phyloP scores from a whole-genome alignment of 2,888 invertebrate species.

The Ryuthela nishihirai region DNA sequence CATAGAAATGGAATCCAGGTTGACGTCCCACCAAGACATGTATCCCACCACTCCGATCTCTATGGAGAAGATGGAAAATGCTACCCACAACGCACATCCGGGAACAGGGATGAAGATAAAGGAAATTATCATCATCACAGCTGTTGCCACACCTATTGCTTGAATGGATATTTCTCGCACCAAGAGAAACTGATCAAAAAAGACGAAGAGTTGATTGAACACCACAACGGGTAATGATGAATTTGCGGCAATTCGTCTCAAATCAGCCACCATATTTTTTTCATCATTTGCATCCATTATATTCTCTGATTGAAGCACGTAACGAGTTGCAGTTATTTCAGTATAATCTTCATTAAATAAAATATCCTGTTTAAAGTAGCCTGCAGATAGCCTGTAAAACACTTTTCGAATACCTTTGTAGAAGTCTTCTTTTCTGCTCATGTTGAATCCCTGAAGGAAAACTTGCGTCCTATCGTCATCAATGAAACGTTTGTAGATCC shows the following conservation, averaged over 20 bases:
- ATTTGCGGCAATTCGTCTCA: conserved; percentile 69
- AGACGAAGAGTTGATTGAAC: conserved; percentile 92
- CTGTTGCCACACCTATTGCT: conserved; percentile 81
- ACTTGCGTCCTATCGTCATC: conserved; percentile 61
- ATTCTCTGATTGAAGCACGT: conserved; percentile 81
- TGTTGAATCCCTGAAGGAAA: conserved; percentile 65
- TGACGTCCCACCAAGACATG: conserved; percentile 94
- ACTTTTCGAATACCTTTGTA: conserved; percentile 70
- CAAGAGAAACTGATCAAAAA: conserved; percentile 88
- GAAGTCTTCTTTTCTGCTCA: conserved; percentile 69
- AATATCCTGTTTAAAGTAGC: conserved; percentile 73
- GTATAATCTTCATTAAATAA: conserved; percentile 71
- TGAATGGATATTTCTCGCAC: conserved; percentile 83
- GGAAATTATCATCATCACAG: conserved; percentile 90
- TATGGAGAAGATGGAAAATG: conserved; percentile 89
- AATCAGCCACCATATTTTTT: conserved; percentile 80
- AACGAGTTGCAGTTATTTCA: conserved; percentile 75
- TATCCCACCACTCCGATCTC: conserved; percentile 91
- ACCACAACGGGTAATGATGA: conserved; percentile 81
- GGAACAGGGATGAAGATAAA: conserved; percentile 91
- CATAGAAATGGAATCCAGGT: conserved; percentile 92
- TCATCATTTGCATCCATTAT: conserved; percentile 86
- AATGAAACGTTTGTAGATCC: conserved; percentile 73
- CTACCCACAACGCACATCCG: conserved; percentile 89
- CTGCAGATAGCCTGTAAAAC: conserved; percentile 39